Base-by-base conservation (phyloP, 2,888 invertebrate species). In the Phania funesta region DNA sequence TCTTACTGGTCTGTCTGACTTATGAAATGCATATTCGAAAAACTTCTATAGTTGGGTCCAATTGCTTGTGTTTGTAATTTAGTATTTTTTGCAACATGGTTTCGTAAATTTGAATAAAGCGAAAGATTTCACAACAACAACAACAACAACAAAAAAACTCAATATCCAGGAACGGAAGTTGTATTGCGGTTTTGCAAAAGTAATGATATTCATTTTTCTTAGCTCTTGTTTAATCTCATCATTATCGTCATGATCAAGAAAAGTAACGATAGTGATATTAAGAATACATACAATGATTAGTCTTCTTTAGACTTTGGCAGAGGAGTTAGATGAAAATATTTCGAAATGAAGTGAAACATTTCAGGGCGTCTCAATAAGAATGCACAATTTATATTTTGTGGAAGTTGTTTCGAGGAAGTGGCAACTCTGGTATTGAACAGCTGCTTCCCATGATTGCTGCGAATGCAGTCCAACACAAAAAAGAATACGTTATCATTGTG, bases 141-240 rank as follows among this genome's bases (percentile, higher is more conserved):
- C 24, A 48, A 50, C 22, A 56, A 50, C 32, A 32, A 16, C 13
- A 35, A 26, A 44, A 68, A 35, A 41, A 44, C 73, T 64, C 4
- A 56, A 65, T 56, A 67, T 41, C 38, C 38, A 65, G 26, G 68
- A 82, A 75, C 82, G 82, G 82, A 82, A 82, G 82, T 82, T 82
- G 78, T 18, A 71, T 62, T 82, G 82, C 78, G 82, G 82, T 82
- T 82, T 82, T 78, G 78, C 64, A 64, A 52, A 68, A 77, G 68
- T 81, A 73, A 76, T 60, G 50, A 64, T 62, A 60, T 54, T 77
- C 68, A 64, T 56, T 24, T 54, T 41, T 44, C 32, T 20, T 8
- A 32, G 24, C 18, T 46, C 18, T 64, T 64, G 54, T 74, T 74
- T 74, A 29, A 65, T 56, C 41, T 26, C 48, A 70, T 24, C 38